phyloP scores from a whole-genome alignment of 2,113 vertebrate genomes.

The Eurystomus gularis region DNA sequence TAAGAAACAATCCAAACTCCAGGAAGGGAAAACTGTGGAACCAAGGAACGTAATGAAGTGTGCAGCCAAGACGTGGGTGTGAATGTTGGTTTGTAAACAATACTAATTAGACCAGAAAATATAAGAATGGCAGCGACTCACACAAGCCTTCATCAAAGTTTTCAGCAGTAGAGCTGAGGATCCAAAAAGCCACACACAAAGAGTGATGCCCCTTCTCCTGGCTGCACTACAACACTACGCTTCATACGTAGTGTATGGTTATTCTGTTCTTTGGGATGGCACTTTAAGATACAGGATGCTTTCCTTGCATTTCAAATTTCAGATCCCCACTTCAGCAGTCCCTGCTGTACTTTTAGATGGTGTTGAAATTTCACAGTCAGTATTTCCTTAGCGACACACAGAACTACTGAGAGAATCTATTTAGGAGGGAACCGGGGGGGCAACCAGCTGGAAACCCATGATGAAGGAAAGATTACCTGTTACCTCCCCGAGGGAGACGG shows the following conservation, averaged over 20 bases:
- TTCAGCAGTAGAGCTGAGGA: not conserved
- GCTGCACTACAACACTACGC: rapidly evolving
- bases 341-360: not conserved
- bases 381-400: not conserved
- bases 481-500: not conserved
- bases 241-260: rapidly evolving
- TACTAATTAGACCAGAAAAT: not conserved
- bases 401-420: not conserved
- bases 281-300: not conserved
- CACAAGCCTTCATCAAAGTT: not conserved
- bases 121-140: not conserved
- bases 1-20: not conserved
- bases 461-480: slow-evolving; percentile 11
- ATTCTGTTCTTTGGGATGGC: not conserved
- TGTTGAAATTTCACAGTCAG: not conserved
- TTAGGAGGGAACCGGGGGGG: not conserved
- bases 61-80: not conserved
- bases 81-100: not conserved
- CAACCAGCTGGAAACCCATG: slow-evolving; percentile 41
- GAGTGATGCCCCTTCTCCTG: not conserved
- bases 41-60: not conserved
- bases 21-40: not conserved
- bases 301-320: not conserved
- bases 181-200: rapidly evolving
- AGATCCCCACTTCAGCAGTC: not conserved